Evolutionary conservation across 2,113 vertebrate genomes (phyloP), one percentile per base, ranked within the genome.

Genomic region (Amphiprion percula): DNA sequence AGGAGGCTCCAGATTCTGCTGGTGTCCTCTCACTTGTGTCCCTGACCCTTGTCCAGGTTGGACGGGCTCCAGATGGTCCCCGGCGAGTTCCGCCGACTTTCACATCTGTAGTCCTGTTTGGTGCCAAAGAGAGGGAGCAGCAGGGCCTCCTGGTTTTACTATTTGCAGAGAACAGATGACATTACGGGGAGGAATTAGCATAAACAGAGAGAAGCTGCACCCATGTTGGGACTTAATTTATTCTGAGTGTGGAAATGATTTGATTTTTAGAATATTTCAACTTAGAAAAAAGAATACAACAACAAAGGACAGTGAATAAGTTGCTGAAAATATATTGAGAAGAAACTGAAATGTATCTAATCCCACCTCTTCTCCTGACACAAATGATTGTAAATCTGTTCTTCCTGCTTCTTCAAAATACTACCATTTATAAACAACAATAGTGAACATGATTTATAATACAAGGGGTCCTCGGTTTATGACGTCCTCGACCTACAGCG

Each of bases 31-130:
- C 56, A 16, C 68, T 63, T 1, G 41, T 41, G 86, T 74, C 74
- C 80, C 58, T 88, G 89, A 91, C 85, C 86, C 66, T 77, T 86
- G 82, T 84, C 86, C 90, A 70, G 83, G 70, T 88, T 90, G 91
- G 87, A 75, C 5, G 0, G 37, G 58, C 66, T 88, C 84, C 91
- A 90, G 85, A 86, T 49, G 88, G 74, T 78, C 84, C 77, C 77
- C 61, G 1, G 74, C 9, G 10, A 50, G 58, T 53, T 14, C 50
- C 65, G 49, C 10, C 21, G 39, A 19, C 79, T 65, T 39, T 74
- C 86, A 90, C 91, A 90, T 86, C 86, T 91, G 88, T 54, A 83
- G 79, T 24, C 55, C 14, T 73, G 41, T 1, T 41, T 56, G 60
- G 59, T 68, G 88, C 84, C 82, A 80, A 63, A 12, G 63, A 30